These are phyloP conservation scores for Zeuzera pyrina DNA, from an alignment of 2,888 invertebrate genomes.

Conservation along the genomic window DNA sequence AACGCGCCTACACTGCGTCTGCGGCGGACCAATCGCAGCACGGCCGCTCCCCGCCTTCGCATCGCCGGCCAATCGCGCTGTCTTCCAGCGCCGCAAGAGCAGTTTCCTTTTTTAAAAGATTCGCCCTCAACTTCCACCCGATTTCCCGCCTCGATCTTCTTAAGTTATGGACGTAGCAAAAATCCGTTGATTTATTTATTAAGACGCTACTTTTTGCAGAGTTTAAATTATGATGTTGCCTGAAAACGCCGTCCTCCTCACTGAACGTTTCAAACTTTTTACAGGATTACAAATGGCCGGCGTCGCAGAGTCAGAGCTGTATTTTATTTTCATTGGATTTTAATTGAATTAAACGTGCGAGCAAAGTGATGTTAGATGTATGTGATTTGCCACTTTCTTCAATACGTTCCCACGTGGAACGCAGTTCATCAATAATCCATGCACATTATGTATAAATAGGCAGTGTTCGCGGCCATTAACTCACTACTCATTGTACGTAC, in stretches of 20 bases:
- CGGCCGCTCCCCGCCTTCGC: conserved; percentile 52
- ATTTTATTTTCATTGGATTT: conserved; percentile 37
- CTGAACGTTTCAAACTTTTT: conserved; percentile 43
- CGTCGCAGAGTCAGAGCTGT: conserved; percentile 18
- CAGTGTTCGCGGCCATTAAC: too few species aligned
- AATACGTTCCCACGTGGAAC: conserved; percentile 12
- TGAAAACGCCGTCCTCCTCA: conserved; percentile 30
- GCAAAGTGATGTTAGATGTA: conserved; percentile 20
- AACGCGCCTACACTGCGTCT: conserved; percentile 57
- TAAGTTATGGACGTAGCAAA: conserved; percentile 64
- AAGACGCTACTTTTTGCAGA: conserved; percentile 52
- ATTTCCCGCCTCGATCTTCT: conserved; percentile 67
- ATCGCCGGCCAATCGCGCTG: conserved; percentile 47
- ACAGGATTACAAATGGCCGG: conserved; percentile 15
- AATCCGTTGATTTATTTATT: conserved; percentile 61
- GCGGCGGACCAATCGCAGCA: conserved; percentile 52
- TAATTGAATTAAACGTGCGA: conserved; percentile 30
- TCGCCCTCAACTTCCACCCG: conserved; percentile 68
- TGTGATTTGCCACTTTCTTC: conserved; percentile 13
- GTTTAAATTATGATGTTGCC: conserved; percentile 63
- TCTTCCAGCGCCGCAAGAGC: conserved; percentile 49
- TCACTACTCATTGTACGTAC: too few species aligned
- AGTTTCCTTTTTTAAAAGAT: conserved; percentile 72
- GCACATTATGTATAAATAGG: too few species aligned
- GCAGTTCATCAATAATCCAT: neutral